Evolutionary conservation across 2,888 invertebrate genomes (phyloP).

Genomic region (Xestia ashworthii): DNA sequence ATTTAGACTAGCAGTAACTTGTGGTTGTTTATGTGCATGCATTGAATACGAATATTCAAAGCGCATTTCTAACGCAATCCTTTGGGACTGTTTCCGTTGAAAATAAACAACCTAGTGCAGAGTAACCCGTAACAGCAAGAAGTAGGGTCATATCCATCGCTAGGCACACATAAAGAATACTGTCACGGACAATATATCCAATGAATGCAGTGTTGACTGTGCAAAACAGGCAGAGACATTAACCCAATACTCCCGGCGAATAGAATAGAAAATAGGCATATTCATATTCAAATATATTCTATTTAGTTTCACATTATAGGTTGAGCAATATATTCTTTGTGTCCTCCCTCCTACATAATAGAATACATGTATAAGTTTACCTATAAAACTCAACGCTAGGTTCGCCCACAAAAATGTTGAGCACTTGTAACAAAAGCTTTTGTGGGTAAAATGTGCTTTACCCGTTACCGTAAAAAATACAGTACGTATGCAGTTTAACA

Average conservation of each 20-base stretch:
- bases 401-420: slow-evolving; percentile 48
- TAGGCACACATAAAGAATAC: background rate
- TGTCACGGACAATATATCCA: slow-evolving; percentile 29
- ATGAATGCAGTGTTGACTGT: slow-evolving; percentile 54
- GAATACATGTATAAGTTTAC: slow-evolving; percentile 49
- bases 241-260: slow-evolving; percentile 58
- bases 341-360: slow-evolving; percentile 56
- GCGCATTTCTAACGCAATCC: background rate
- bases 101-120: background rate
- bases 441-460: slow-evolving; percentile 26
- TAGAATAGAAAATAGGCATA: slow-evolving; percentile 63
- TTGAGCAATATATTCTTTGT: slow-evolving; percentile 64
- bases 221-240: slow-evolving; percentile 56
- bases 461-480: slow-evolving; percentile 4
- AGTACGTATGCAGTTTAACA: background rate
- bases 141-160: background rate
- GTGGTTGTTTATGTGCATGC: background rate
- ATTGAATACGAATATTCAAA: background rate
- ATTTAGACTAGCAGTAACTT: slow-evolving; percentile 1
- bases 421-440: slow-evolving; percentile 33
- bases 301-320: slow-evolving; percentile 63
- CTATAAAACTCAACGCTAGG: slow-evolving; percentile 38
- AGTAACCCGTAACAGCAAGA: background rate
- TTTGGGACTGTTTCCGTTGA: background rate
- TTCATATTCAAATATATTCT: slow-evolving; percentile 71